phyloP scores from a whole-genome alignment of 2,113 vertebrate species.

The Orthonyx spaldingii region DNA sequence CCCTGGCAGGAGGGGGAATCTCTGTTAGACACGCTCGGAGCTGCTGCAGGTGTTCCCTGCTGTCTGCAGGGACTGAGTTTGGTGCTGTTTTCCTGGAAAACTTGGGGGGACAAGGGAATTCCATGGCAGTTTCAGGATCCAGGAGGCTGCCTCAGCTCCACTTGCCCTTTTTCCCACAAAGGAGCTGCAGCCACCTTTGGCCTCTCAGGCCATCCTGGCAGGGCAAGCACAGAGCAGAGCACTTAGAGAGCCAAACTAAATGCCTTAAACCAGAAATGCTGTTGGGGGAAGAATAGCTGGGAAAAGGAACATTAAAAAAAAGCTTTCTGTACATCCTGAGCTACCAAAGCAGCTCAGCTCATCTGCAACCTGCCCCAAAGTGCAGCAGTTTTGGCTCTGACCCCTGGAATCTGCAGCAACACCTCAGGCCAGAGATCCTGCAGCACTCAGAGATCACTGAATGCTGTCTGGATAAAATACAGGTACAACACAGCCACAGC shows the following conservation, averaged over 20 bases:
- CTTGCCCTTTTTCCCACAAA: not conserved
- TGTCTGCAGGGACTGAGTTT: not conserved
- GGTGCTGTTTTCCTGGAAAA: not conserved
- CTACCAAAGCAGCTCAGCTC: not conserved
- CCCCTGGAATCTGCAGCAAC: not conserved
- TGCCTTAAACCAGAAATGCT: not conserved
- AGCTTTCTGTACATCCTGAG: too few relatives aligned
- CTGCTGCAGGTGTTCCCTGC: not conserved
- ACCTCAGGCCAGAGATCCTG: not conserved
- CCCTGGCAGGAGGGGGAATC: conserved; percentile 59
- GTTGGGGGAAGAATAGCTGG: not conserved
- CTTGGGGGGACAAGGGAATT: not conserved
- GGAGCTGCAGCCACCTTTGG: not conserved
- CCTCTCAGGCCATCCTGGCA: not conserved
- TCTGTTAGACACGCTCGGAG: fast-evolving
- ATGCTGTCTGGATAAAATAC: not conserved
- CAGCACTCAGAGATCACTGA: not conserved
- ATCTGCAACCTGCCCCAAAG: not conserved
- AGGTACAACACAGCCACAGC: fast-evolving
- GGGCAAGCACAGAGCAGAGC: not conserved
- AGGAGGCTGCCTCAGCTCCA: not conserved
- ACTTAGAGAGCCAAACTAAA: not conserved
- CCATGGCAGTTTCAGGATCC: not conserved
- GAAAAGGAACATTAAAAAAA: not conserved
- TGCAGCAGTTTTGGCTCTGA: not conserved